Conservation (phyloP, 2,888 invertebrate species). For the Orthosia gracilis region DNA sequence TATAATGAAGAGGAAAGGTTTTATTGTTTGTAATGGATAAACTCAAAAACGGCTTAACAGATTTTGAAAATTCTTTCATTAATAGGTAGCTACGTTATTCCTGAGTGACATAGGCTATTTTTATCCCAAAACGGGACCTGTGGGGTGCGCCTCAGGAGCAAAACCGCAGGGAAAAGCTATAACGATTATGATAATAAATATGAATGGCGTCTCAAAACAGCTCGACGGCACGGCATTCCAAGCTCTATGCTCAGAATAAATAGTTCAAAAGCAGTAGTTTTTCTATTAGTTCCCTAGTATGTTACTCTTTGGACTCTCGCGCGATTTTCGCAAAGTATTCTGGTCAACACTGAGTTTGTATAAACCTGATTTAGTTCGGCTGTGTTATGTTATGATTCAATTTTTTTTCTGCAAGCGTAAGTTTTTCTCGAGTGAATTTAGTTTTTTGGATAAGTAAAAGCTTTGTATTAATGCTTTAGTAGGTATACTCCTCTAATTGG, state of each 20-base stretch:
- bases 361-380: constrained; percentile 42
- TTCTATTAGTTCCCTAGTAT: constrained; percentile 40
- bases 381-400: constrained; percentile 19
- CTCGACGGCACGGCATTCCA: not conserved
- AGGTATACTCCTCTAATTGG: too few relatives aligned
- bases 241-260: constrained; percentile 11
- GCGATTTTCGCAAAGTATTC: constrained; percentile 34
- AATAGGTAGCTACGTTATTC: too few relatives aligned
- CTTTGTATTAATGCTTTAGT: not conserved
- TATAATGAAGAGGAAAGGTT: too few relatives aligned
- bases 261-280: constrained; percentile 33
- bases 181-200: too few relatives aligned
- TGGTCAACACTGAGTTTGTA: constrained; percentile 33
- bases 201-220: too few relatives aligned
- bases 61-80: too few relatives aligned
- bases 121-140: too few relatives aligned
- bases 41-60: too few relatives aligned
- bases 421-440: not conserved
- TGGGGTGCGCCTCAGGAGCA: too few relatives aligned
- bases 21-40: too few relatives aligned
- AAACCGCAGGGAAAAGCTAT: too few relatives aligned
- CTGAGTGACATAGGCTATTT: too few relatives aligned
- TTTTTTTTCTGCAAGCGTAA: not conserved
- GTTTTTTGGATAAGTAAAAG: not conserved
- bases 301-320: constrained; percentile 18